Percentiles rank a stretch among this genome's conserved stretches.
Evolutionary conservation across 2,888 invertebrate genomes (phyloP).

Genomic region (Mythimna lalbum): DNA sequence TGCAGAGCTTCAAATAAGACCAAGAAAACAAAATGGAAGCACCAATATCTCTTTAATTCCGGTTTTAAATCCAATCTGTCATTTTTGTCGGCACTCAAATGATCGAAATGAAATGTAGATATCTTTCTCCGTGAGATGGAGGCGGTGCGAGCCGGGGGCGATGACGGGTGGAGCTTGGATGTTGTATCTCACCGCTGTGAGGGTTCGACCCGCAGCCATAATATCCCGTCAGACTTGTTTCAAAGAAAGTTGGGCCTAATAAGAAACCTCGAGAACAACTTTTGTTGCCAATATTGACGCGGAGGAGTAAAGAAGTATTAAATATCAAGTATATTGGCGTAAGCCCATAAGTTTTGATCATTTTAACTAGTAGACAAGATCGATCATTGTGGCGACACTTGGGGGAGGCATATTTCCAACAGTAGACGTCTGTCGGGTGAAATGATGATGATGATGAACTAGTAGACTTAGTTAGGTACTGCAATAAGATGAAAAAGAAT

Average conservation of each 20-base stretch:
- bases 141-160: constrained; percentile 27
- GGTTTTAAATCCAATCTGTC: constrained; percentile 27
- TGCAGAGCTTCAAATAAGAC: constrained; percentile 1
- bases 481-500: background rate
- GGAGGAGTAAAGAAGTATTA: background rate
- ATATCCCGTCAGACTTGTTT: constrained; percentile 34
- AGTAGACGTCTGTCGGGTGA: no score
- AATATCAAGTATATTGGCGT: background rate
- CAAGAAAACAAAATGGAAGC: constrained; percentile 3
- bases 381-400: no score
- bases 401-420: no score
- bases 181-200: constrained; percentile 17
- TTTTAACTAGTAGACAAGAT: no score
- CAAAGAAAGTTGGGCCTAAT: constrained; percentile 35
- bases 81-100: constrained; percentile 20
- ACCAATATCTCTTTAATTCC: constrained; percentile 24
- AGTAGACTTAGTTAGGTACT: background rate
- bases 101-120: constrained; percentile 32
- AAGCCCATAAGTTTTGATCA: background rate
- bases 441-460: no score
- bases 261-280: constrained; percentile 14
- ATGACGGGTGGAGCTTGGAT: constrained; percentile 19
- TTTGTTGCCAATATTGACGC: constrained; percentile 2
- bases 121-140: constrained; percentile 21
- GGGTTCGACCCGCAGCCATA: constrained; percentile 11